Evolutionary conservation across 2,113 vertebrate genomes (phyloP).

Genomic region (Chlorodrepanis virens): DNA sequence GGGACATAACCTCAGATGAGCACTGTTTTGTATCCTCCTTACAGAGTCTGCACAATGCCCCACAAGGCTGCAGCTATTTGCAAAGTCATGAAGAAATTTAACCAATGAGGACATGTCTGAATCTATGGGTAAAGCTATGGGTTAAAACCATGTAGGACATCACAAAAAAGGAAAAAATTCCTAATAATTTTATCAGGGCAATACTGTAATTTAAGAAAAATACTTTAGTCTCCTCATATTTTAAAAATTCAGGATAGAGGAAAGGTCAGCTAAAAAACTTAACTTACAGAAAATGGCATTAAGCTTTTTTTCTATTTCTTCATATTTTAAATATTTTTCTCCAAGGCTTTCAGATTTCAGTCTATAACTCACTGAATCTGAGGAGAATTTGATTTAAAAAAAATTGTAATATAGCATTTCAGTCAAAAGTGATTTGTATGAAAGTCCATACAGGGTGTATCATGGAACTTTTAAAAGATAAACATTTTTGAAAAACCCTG

Average conservation of each 20-base stretch:
- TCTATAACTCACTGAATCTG: background rate
- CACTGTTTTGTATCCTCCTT: background rate
- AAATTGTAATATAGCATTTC: background rate
- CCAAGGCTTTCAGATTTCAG: constrained; percentile 29
- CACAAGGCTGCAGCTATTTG: background rate
- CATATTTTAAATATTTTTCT: constrained; percentile 50
- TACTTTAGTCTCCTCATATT: background rate
- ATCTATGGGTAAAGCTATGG: background rate
- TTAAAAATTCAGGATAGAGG: background rate
- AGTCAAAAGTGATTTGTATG: background rate
- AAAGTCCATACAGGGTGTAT: background rate
- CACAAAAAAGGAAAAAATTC: background rate
- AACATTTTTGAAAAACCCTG: constrained; percentile 36
- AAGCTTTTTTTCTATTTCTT: constrained; percentile 15
- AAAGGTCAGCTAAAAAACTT: background rate
- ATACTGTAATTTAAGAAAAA: background rate
- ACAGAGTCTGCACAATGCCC: background rate
- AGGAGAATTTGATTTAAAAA: background rate
- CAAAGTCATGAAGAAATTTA: background rate
- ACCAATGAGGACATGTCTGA: background rate
- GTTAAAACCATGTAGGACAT: background rate
- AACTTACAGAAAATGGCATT: background rate
- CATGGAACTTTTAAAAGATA: background rate
- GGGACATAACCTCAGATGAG: background rate
- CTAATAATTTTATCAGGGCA: background rate